Evolutionary conservation across 2,113 vertebrate species (phyloP).

Genomic region (Albula glossodonta): DNA sequence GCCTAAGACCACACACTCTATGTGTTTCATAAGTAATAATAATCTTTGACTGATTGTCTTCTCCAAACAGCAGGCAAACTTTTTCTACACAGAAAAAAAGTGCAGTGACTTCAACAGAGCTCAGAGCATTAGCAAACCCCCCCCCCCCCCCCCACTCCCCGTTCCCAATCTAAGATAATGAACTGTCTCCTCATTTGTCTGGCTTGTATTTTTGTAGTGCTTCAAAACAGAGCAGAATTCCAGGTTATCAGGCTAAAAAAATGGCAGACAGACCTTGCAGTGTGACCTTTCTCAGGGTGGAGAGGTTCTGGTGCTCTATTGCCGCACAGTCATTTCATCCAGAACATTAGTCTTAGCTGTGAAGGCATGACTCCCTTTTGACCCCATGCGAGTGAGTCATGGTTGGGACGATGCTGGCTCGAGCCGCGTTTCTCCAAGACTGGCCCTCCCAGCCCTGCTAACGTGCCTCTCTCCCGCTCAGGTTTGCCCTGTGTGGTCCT

Average conservation of each 20-base stretch:
- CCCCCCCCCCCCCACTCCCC: too few relatives aligned
- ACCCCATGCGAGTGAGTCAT: slow-evolving; percentile 2
- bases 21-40: neutral
- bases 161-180: neutral
- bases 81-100: neutral
- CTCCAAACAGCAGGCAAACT: neutral
- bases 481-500: slow-evolving; percentile 5
- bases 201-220: neutral
- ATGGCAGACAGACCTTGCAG: neutral
- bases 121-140: neutral
- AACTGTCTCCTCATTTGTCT: neutral
- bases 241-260: slow-evolving; percentile 19
- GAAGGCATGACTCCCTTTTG: slow-evolving; percentile 22
- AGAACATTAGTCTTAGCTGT: slow-evolving; percentile 15
- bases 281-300: neutral
- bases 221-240: slow-evolving; percentile 9
- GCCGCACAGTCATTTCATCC: slow-evolving; percentile 18
- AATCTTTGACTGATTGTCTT: neutral
- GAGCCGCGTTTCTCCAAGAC: neutral
- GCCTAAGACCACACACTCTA: neutral
- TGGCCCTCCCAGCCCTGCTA: neutral
- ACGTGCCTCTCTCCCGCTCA: neutral
- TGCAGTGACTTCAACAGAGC: neutral
- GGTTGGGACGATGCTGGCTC: neutral
- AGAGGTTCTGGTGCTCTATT: neutral